Conservation (phyloP, 2,888 invertebrate genomes). For the Cephus runcator region DNA sequence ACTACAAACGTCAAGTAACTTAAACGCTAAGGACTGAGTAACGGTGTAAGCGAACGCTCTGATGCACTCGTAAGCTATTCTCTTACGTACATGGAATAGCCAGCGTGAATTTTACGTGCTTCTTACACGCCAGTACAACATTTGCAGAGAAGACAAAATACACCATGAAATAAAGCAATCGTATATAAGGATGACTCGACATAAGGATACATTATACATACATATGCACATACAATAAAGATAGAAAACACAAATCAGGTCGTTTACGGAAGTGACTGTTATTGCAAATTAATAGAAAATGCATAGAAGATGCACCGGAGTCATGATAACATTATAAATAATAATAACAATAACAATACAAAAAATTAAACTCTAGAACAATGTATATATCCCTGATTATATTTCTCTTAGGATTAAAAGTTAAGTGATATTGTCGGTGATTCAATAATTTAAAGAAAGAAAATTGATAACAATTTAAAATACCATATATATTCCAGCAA, state of each 20-base stretch:
- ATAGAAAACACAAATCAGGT: background rate
- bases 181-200: background rate
- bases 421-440: background rate
- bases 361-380: background rate
- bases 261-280: background rate
- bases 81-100: background rate
- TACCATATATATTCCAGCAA: conserved; percentile 57
- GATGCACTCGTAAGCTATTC: conserved; percentile 39
- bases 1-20: background rate
- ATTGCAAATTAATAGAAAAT: background rate
- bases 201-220: background rate
- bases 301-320: background rate
- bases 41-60: conserved; percentile 58
- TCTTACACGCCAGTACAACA: background rate
- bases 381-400: background rate
- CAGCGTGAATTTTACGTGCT: background rate
- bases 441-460: background rate
- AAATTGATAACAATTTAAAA: conserved; percentile 8
- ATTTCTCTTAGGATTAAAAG: too few species aligned
- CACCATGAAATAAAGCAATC: background rate
- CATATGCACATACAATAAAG: background rate
- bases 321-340: background rate
- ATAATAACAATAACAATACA: background rate
- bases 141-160: background rate
- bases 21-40: conserved; percentile 28